phyloP scores from a whole-genome alignment of 2,888 invertebrate genomes.

The Entomobrya proxima region DNA sequence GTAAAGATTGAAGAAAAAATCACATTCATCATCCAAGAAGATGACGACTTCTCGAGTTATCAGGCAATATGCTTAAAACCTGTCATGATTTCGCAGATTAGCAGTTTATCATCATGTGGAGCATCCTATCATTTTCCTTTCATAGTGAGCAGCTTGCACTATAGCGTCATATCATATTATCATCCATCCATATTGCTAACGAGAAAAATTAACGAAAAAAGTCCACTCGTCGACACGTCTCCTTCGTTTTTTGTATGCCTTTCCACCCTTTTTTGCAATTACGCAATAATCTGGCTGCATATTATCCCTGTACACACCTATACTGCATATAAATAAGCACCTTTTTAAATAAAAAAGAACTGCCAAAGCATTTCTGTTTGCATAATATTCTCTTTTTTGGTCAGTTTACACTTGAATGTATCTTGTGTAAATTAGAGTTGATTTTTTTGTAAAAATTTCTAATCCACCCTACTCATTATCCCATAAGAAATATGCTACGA shows the following conservation, averaged over 20 bases:
- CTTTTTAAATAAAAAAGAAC: background rate
- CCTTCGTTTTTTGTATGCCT: constrained; percentile 4
- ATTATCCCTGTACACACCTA: background rate
- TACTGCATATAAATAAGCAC: background rate
- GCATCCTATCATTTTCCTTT: constrained; percentile 66
- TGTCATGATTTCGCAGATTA: constrained; percentile 70
- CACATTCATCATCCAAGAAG: constrained; percentile 61
- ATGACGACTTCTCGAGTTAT: constrained; percentile 55
- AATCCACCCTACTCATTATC: constrained; percentile 21
- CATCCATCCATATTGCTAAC: constrained; percentile 49
- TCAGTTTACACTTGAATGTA: background rate
- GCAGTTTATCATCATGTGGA: constrained; percentile 65
- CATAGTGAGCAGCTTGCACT: constrained; percentile 51
- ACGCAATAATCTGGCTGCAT: background rate
- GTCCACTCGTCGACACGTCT: constrained; percentile 8
- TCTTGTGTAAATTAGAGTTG: constrained; percentile 17
- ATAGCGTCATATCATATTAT: too few relatives aligned
- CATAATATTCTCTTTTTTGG: background rate
- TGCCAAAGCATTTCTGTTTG: constrained; percentile 7
- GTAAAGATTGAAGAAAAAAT: constrained; percentile 32
- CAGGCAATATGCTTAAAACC: constrained; percentile 68
- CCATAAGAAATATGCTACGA: background rate
- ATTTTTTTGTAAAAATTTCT: background rate
- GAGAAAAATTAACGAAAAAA: constrained; percentile 20
- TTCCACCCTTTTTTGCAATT: background rate